Evolutionary conservation across 1,140 invertebrate genomes (phyloP).

Genomic region (Pectinophora gossypiella): DNA sequence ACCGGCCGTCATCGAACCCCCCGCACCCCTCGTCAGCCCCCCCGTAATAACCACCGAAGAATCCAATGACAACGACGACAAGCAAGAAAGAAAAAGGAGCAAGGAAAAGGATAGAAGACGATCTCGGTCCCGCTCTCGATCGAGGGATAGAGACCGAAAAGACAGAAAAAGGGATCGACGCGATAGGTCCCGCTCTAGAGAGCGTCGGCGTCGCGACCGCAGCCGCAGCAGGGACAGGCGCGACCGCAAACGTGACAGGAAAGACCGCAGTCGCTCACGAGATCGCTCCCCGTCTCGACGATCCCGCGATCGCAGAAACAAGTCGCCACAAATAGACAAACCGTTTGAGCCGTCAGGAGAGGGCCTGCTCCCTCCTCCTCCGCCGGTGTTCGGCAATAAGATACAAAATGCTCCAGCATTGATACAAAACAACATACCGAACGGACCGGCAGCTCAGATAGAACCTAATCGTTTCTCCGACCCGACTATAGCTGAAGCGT

Average conservation of each 20-base stretch:
- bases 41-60: slow-evolving; percentile 26
- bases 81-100: slow-evolving; percentile 44
- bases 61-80: slow-evolving; percentile 60
- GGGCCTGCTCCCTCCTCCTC: neutral
- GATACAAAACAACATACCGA: slow-evolving; percentile 10
- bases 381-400: slow-evolving; percentile 9
- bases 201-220: slow-evolving; percentile 71
- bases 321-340: slow-evolving; percentile 28
- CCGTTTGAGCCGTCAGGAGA: neutral
- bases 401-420: slow-evolving; percentile 3
- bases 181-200: slow-evolving; percentile 71
- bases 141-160: slow-evolving; percentile 59
- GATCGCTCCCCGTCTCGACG: slow-evolving; percentile 55
- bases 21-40: slow-evolving; percentile 55
- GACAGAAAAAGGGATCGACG: slow-evolving; percentile 73
- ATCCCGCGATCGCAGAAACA: slow-evolving; percentile 51
- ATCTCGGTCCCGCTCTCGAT: slow-evolving; percentile 50
- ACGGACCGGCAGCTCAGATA: slow-evolving; percentile 28
- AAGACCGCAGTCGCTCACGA: slow-evolving; percentile 70
- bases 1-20: slow-evolving; percentile 63
- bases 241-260: slow-evolving; percentile 73
- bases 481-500: slow-evolving; percentile 45
- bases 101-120: slow-evolving; percentile 53
- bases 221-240: slow-evolving; percentile 76
- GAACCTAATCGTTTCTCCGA: slow-evolving; percentile 39